phyloP scores from a whole-genome alignment of 2,888 invertebrate genomes.

The Graphium colonna region DNA sequence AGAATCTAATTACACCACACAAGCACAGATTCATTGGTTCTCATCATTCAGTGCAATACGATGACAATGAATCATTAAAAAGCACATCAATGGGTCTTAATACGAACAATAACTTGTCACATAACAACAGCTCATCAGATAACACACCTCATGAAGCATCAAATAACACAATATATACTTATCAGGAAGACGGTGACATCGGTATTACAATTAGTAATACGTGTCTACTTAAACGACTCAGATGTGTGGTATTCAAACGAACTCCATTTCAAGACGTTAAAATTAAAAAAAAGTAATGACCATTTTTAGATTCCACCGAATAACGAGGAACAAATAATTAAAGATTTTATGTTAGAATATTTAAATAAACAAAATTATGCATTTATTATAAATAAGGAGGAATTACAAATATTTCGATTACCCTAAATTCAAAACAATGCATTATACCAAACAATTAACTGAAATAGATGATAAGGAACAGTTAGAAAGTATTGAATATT shows the following conservation, averaged over 20 bases:
- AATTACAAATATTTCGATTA: slow-evolving; percentile 10
- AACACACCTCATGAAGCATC: not conserved
- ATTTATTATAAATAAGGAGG: slow-evolving; percentile 20
- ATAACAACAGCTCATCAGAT: not conserved
- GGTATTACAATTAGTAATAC: not conserved
- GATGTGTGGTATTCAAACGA: slow-evolving; percentile 1
- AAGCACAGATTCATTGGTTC: not conserved
- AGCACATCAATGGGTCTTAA: too few species aligned
- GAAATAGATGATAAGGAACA: slow-evolving; percentile 11
- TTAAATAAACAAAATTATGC: slow-evolving; percentile 14
- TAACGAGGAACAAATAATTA: not conserved
- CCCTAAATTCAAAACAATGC: slow-evolving; percentile 11
- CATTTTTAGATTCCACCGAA: slow-evolving; percentile 3
- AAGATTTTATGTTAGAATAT: not conserved
- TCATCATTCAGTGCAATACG: not conserved
- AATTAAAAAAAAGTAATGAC: too few species aligned
- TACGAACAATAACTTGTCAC: not conserved
- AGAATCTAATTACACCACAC: slow-evolving; percentile 8
- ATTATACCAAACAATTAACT: slow-evolving; percentile 11
- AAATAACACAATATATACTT: not conserved
- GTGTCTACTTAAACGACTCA: not conserved
- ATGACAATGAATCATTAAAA: too few species aligned
- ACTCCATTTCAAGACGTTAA: too few species aligned
- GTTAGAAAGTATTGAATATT: slow-evolving; percentile 5
- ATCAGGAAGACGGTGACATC: not conserved